Base-by-base conservation (phyloP, 2,888 invertebrate genomes). In the Ypsolopha sequella region DNA sequence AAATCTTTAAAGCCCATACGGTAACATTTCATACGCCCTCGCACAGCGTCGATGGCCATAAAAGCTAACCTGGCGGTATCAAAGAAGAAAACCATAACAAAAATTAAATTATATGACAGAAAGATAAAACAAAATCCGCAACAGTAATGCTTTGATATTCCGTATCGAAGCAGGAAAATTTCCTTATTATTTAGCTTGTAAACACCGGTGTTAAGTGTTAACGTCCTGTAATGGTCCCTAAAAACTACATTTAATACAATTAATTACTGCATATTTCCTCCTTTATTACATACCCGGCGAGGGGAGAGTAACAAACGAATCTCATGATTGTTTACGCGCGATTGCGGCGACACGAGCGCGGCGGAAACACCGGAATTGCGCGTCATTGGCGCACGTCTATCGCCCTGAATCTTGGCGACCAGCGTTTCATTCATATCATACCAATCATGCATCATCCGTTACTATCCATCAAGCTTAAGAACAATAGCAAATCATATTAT, bases 301-400 rank as follows among this genome's bases (percentile, higher is more conserved):
- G 46, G 35, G 46, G 46, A 35, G 33, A 34, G 35, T 11, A 45
- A 45, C 13, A 66, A 68, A 71, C 61, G 66, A 73, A 73, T 76
- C 73, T 70, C 73, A 24, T 24, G 68, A 76, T 76, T 81, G 79
- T 85, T 82, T 81, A 81, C 77, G 76, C 73, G 71, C 67, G 65
- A 70, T 59, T 65, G 67, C 64, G 67, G 70, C 63, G 63, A 64
- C 64, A 62, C 67, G 70, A 80, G 74, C 58, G 65, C 70, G 68
- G 76, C 84, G 82, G 85, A 82, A 77, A 70, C 73, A 62, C 66
- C 80, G 85, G 85, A 84, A 78, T 76, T 77, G 69, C 84, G 85
- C 84, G 72, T 73, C 84, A 84, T 84, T 84, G 82, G 78, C 66
- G 75, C 66, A 65, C 65, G 64, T 9, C 49, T 55, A 54, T 64